Base-by-base conservation (phyloP, 2,797 vertebrate genomes). In the Lagodon rhomboides region DNA sequence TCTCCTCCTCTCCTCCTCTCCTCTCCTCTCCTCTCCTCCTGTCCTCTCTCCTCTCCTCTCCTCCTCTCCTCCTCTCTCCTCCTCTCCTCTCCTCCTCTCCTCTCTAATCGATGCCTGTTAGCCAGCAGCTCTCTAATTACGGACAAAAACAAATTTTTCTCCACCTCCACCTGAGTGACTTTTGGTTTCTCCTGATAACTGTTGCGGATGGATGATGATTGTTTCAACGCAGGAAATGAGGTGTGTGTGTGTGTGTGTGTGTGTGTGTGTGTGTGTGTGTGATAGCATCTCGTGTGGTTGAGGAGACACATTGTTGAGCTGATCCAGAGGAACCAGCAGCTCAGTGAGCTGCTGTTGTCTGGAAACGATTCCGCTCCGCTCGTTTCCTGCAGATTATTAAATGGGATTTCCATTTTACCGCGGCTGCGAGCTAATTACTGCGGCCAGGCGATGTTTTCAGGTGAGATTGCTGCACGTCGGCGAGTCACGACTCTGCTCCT, bases 341-440 rank as follows among this genome's bases (percentile, higher is more conserved):
- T 49, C 3, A 0, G 59, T 23, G 11, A 0, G 2, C 0, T 18
- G 5, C 4, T 60, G 43, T 22, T 68, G 34, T 82, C 74, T 54
- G 27, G 79, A 69, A 16, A 12, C 25, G 23, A 55, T 63, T 63
- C 68, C 49, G 68, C 62, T 63, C 12, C 2, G 12, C 68, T 87
- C 4, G 44, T 79, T 84, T 83, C 68, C 73, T 77, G 68, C 58
- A 54, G 2, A 71, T 78, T 78, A 82, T 82, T 75, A 78, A 75
- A 62, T 34, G 50, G 73, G 34, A 67, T 83, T 84, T 84, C 65
- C 68, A 75, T 77, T 77, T 30, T 80, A 73, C 3, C 5, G 30
- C 16, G 12, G 66, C 60, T 70, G 70, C 0, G 25, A 73, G 71
- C 53, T 87, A 64, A 84, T 84, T 43, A 68, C 67, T 15, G 64